Conservation (phyloP, 1,140 invertebrate species). For the Cepaea nemoralis region DNA sequence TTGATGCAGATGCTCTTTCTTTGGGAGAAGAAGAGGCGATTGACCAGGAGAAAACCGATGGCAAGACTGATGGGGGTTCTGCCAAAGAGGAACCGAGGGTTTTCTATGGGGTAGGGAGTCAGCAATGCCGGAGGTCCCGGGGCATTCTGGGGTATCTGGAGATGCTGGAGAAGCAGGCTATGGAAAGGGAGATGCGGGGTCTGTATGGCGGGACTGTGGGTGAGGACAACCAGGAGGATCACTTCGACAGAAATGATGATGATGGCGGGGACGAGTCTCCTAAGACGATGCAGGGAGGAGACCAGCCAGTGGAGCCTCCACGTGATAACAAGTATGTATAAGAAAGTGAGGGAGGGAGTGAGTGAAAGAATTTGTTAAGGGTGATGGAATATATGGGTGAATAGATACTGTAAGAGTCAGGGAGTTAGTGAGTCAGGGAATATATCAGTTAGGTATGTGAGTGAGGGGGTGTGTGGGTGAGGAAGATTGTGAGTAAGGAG, state of each 20-base stretch:
- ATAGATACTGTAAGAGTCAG: no score
- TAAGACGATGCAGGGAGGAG: constrained; percentile 23
- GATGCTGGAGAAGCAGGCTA: constrained; percentile 58
- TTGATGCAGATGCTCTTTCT: constrained; percentile 29
- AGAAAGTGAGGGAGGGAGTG: no score
- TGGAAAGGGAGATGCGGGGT: not conserved
- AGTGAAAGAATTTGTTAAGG: no score
- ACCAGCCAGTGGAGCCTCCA: constrained; percentile 32
- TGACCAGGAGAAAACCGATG: constrained; percentile 2
- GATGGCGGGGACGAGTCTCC: constrained; percentile 2
- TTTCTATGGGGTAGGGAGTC: constrained; percentile 15
- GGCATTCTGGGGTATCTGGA: constrained; percentile 63
- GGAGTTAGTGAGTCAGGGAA: no score
- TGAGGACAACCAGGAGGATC: constrained; percentile 1
- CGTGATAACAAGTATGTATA: constrained; percentile 20
- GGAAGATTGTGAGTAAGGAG: no score
- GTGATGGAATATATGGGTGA: no score
- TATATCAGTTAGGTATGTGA: no score
- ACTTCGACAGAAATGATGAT: not conserved
- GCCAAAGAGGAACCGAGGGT: constrained; percentile 19
- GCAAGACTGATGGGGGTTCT: constrained; percentile 22
- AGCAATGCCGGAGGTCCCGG: constrained; percentile 41
- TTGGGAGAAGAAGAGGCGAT: not conserved
- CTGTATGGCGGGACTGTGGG: not conserved
- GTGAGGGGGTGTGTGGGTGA: no score